Evolutionary conservation across 2,888 invertebrate genomes (phyloP).

Genomic region (Malthinus flaveolus): DNA sequence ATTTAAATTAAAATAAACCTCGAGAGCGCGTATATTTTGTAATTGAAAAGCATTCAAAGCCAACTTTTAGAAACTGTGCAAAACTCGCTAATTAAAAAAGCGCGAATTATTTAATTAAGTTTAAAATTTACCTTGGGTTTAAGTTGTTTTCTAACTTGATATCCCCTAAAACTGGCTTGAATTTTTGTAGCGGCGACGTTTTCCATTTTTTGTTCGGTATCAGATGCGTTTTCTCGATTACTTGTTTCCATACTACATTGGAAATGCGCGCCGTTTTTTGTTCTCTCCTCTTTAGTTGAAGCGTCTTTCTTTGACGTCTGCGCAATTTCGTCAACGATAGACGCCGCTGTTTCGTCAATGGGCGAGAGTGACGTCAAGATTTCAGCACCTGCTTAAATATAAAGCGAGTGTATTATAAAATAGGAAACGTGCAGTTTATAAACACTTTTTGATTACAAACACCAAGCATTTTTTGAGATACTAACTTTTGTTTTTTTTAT

Average conservation of each 20-base stretch:
- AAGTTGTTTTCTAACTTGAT: conserved; percentile 59
- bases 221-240: conserved; percentile 40
- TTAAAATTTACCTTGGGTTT: conserved; percentile 47
- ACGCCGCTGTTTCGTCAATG: conserved; percentile 19
- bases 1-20: not conserved
- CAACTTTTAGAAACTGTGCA: not conserved
- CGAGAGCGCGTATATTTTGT: not conserved
- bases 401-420: conserved; percentile 27
- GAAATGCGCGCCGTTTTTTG: conserved; percentile 24
- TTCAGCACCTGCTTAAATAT: conserved; percentile 50
- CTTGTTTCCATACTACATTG: conserved; percentile 38
- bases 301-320: conserved; percentile 46
- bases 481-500: not conserved
- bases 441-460: not conserved
- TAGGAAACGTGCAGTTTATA: conserved; percentile 21
- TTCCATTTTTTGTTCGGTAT: conserved; percentile 45
- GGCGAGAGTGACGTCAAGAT: conserved; percentile 46
- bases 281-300: conserved; percentile 44
- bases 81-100: not conserved
- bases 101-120: not conserved
- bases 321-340: conserved; percentile 36
- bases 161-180: conserved; percentile 71
- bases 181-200: conserved; percentile 66
- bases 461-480: not conserved
- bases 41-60: not conserved